Evolutionary conservation across 2,797 vertebrate species (phyloP), one percentile per base, ranked within the genome.

Genomic region (Gallinago stenura): DNA sequence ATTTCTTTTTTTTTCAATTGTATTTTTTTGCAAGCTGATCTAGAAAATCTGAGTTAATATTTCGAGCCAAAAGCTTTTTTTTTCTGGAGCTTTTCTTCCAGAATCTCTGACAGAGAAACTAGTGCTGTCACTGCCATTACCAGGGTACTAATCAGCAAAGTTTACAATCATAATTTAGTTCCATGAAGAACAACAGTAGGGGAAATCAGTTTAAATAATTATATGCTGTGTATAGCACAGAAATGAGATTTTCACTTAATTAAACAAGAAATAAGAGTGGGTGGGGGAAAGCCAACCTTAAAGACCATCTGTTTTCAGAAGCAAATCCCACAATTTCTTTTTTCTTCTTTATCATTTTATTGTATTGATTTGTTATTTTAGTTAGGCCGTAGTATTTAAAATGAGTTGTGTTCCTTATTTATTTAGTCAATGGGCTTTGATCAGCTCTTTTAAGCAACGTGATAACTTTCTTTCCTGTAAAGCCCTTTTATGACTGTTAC

Each of bases 341-440:
- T 96, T 97, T 97, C 95, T 98, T 97, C 94, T 97, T 97, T 97
- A 85, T 83, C 70, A 51, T 95, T 97, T 96, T 97, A 89, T 98
- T 98, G 98, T 98, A 96, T 98, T 92, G 98, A 97, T 97, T 98
- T 98, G 97, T 98, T 98, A 94, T 84, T 98, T 98, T 97, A 83
- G 94, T 98, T 98, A 98, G 97, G 97, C 97, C 97, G 83, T 98
- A 97, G 98, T 99, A 98, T 99, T 99, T 98, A 98, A 99, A 98
- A 98, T 98, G 97, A 98, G 97, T 98, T 98, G 98, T 98, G 98
- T 98, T 98, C 98, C 96, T 97, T 98, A 99, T 99, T 99, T 99
- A 99, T 99, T 99, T 98, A 98, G 98, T 98, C 98, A 97, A 26
- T 98, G 97, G 98, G 98, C 98, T 98, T 98, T 97, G 97, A 98